A percentile compares a stretch with the other conserved stretches of the same genome.
These are phyloP conservation scores for Thysanoteuthis rhombus DNA, from an alignment of 2,888 invertebrate genomes.

Conservation along the genomic window DNA sequence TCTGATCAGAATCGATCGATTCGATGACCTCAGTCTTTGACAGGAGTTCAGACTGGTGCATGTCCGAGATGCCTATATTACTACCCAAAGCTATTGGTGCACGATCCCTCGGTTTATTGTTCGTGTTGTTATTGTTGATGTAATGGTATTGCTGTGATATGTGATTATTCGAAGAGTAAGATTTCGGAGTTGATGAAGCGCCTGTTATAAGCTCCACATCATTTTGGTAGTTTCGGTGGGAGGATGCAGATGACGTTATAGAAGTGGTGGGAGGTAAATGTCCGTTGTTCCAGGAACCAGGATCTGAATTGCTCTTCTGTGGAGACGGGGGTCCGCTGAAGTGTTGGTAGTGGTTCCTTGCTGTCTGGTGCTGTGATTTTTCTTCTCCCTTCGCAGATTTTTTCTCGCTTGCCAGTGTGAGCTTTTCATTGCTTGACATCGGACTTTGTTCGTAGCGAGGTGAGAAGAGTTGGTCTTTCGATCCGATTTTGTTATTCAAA, in stretches of 20 bases:
- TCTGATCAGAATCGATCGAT: not conserved
- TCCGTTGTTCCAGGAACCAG: not conserved
- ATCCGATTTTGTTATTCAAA: not conserved
- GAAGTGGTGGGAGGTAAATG: not conserved
- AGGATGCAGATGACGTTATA: not conserved
- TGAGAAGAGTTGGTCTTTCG: not conserved
- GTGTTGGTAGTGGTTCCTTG: not conserved
- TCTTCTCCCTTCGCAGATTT: not conserved
- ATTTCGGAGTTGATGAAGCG: not conserved
- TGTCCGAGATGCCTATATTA: not conserved
- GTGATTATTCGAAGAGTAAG: not conserved
- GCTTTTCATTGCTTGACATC: not conserved
- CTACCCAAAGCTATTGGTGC: not conserved
- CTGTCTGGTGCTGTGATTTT: not conserved
- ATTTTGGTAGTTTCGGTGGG: not conserved
- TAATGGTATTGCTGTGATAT: not conserved
- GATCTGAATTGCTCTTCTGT: not conserved
- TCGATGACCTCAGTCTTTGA: not conserved
- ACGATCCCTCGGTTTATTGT: not conserved
- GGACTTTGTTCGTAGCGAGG: not conserved
- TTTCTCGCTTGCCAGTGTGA: not conserved
- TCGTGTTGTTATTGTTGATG: not conserved
- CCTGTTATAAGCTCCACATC: not conserved
- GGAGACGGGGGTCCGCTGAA: not conserved
- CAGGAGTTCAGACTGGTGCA: not conserved